phyloP scores from a whole-genome alignment of 1,140 invertebrate species.

The Heliconius melpomene region DNA sequence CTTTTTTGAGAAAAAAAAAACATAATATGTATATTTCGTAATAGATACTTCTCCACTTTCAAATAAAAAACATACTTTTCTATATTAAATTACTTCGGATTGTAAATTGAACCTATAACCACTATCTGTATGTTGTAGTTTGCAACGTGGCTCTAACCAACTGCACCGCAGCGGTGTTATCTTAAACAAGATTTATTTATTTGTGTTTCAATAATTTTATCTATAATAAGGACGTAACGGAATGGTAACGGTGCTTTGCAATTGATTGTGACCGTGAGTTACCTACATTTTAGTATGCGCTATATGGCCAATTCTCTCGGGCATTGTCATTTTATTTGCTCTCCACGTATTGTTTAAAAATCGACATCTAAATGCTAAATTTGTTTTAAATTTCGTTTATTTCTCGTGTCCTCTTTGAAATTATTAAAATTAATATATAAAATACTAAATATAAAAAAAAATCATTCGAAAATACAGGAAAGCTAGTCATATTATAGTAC shows the following conservation, averaged over 20 bases:
- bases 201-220: not conserved
- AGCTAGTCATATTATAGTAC: too few relatives aligned
- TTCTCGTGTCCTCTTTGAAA: too few relatives aligned
- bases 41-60: too few relatives aligned
- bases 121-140: too few relatives aligned
- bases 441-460: not conserved
- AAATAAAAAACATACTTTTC: too few relatives aligned
- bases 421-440: too few relatives aligned
- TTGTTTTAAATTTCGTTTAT: too few relatives aligned
- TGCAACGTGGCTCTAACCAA: too few relatives aligned
- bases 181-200: not conserved
- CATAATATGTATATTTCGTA: not conserved
- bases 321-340: not conserved
- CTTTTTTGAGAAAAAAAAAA: not conserved
- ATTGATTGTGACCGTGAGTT: conserved; percentile 1
- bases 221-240: conserved; percentile 2
- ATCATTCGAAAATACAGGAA: too few relatives aligned
- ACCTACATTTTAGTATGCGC: conserved; percentile 10
- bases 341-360: not conserved
- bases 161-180: too few relatives aligned
- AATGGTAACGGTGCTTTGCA: not conserved
- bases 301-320: conserved; percentile 7
- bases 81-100: too few relatives aligned
- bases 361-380: not conserved
- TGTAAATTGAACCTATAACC: too few relatives aligned